A percentile compares a stretch with the other conserved stretches of the same genome.
phyloP scores from a whole-genome alignment of 64 coral and sea anemone genomes.

The Trachythela sp. region DNA sequence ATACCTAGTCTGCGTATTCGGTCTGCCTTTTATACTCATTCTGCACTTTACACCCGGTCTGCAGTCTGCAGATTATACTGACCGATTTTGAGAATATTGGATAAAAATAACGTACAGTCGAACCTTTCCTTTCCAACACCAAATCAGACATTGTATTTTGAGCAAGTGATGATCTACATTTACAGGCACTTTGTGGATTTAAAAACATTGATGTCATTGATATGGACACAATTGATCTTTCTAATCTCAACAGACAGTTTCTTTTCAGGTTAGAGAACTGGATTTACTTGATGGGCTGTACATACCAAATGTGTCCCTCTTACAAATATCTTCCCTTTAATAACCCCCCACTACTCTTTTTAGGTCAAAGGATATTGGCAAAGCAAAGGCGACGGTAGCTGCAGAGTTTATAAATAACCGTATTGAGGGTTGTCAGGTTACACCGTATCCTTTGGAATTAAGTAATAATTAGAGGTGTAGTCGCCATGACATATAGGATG shows the following conservation, averaged over 20 bases:
- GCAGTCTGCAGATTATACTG: too few relatives aligned
- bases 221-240: conserved; percentile 98
- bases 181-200: conserved; percentile 81
- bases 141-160: too few relatives aligned
- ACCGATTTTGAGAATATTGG: too few relatives aligned
- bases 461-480: too few relatives aligned
- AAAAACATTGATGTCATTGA: conserved; percentile 97
- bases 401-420: conserved; percentile 87
- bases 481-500: too few relatives aligned
- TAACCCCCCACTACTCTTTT: conserved; percentile 2
- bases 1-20: too few relatives aligned
- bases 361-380: conserved; percentile 90
- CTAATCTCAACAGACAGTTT: conserved; percentile 97
- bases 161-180: neutral
- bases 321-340: too few relatives aligned
- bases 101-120: too few relatives aligned
- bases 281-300: neutral
- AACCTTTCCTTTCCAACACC: too few relatives aligned
- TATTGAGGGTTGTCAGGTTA: conserved; percentile 74
- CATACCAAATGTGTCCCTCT: neutral
- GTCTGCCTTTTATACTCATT: too few relatives aligned
- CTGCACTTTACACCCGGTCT: too few relatives aligned
- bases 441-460: conserved; percentile 72
- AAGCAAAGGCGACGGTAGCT: conserved; percentile 77
- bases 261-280: conserved; percentile 85